These are phyloP conservation scores for Glareola pratincola DNA, from an alignment of 2,113 vertebrate species.

Conservation along the genomic window DNA sequence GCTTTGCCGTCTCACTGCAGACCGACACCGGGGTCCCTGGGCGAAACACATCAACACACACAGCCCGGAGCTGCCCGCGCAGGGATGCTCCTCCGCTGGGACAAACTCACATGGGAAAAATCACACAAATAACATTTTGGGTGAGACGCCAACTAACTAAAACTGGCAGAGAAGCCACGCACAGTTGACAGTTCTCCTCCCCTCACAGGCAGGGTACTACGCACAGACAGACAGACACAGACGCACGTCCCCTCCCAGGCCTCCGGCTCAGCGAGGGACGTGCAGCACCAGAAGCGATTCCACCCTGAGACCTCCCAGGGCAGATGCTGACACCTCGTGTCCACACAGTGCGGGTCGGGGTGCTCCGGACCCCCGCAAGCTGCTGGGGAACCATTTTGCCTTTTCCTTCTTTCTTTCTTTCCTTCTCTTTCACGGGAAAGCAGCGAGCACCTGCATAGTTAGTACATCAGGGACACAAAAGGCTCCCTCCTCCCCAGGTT, in stretches of 20 bases:
- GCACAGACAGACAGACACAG: conserved; percentile 43
- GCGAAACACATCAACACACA: not conserved
- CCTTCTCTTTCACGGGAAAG: not conserved
- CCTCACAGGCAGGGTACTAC: not conserved
- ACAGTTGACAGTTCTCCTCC: not conserved
- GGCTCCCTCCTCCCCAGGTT: not conserved
- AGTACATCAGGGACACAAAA: not conserved
- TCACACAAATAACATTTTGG: not conserved
- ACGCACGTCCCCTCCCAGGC: not conserved
- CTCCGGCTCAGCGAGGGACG: not conserved
- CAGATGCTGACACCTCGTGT: conserved; percentile 56
- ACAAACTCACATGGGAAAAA: not conserved
- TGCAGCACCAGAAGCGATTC: conserved; percentile 55
- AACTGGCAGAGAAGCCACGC: not conserved
- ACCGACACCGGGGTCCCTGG: not conserved
- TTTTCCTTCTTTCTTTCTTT: not conserved
- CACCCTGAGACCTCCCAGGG: not conserved
- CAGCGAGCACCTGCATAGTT: conserved; percentile 50
- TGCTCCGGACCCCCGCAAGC: not conserved
- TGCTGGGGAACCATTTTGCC: not conserved
- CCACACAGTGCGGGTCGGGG: conserved; percentile 55
- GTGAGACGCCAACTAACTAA: not conserved
- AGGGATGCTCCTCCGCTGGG: not conserved
- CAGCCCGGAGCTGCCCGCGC: not conserved
- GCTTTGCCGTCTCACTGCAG: not conserved